Conservation (phyloP, 1,140 invertebrate species). For the Ganaspis sp. region DNA sequence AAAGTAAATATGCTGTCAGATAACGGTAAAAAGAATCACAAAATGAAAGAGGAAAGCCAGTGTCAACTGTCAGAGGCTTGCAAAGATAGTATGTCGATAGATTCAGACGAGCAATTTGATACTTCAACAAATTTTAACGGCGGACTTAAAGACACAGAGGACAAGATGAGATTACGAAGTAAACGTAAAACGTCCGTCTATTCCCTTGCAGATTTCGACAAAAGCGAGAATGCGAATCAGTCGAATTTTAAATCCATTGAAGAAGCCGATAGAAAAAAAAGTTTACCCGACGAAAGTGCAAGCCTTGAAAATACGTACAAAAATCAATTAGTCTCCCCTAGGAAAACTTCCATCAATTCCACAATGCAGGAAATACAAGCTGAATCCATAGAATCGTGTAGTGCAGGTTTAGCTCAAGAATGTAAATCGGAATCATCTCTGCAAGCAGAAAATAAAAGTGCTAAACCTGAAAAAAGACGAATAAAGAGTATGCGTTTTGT, state of each 20-base stretch:
- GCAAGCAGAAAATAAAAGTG: not conserved
- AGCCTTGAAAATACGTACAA: conserved; percentile 26
- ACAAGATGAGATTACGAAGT: conserved; percentile 55
- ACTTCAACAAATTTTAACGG: conserved; percentile 5
- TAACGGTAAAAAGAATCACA: conserved; percentile 43
- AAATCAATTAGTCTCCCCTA: conserved; percentile 5
- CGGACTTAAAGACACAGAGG: conserved; percentile 45
- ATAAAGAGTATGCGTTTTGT: conserved; percentile 70
- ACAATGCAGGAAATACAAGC: conserved; percentile 43
- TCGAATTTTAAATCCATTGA: conserved; percentile 48
- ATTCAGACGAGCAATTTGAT: conserved; percentile 22
- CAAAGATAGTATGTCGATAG: conserved; percentile 53
- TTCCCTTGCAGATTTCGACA: conserved; percentile 59
- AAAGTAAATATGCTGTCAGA: conserved; percentile 63
- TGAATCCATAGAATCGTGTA: conserved; percentile 39
- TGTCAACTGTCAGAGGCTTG: conserved; percentile 52
- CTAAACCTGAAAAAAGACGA: conserved; percentile 42
- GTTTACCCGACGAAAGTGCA: conserved; percentile 36
- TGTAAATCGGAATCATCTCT: not conserved
- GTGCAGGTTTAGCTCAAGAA: conserved; percentile 4
- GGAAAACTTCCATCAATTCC: conserved; percentile 44
- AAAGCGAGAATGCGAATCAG: conserved; percentile 45
- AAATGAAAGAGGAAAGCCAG: conserved; percentile 53
- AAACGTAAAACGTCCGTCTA: conserved; percentile 62
- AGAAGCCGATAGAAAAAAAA: conserved; percentile 39